Percentiles rank a stretch among this genome's conserved stretches.
Conservation (phyloP, 2,888 invertebrate genomes). For the Invenusta paracnida region DNA sequence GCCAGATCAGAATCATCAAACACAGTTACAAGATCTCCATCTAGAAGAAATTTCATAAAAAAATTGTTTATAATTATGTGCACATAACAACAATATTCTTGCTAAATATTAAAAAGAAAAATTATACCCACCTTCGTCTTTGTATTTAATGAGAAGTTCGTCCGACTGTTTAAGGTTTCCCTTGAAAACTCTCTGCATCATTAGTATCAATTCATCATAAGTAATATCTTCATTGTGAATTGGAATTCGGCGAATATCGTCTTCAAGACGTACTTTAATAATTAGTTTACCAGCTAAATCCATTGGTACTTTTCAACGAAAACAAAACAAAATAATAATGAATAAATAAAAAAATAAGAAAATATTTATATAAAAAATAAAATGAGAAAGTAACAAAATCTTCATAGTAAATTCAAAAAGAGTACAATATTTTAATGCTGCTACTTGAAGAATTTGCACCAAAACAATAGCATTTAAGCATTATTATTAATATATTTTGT, state of each 20-base stretch:
- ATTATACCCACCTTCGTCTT: slow-evolving; percentile 72
- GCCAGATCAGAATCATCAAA: slow-evolving; percentile 70
- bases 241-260: slow-evolving; percentile 69
- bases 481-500: too few species aligned
- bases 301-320: slow-evolving; percentile 46
- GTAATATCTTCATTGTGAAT: slow-evolving; percentile 72
- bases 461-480: too few species aligned
- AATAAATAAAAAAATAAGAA: too few species aligned
- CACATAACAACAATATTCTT: too few species aligned
- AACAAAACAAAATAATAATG: too few species aligned
- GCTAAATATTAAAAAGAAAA: too few species aligned
- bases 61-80: too few species aligned
- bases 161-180: slow-evolving; percentile 67
- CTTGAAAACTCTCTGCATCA: slow-evolving; percentile 71
- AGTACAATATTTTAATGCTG: too few species aligned
- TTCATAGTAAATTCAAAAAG: too few species aligned
- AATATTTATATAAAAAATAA: too few species aligned
- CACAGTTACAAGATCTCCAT: slow-evolving; percentile 70
- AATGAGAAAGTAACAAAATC: too few species aligned
- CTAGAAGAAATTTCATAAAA: slow-evolving; percentile 58
- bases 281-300: slow-evolving; percentile 58
- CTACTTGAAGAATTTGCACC: too few species aligned
- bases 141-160: slow-evolving; percentile 70
- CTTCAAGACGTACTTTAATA: slow-evolving; percentile 65
- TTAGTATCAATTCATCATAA: slow-evolving; percentile 67